Conservation (phyloP, 2,113 vertebrate genomes). For the Epinephelus lanceolatus region DNA sequence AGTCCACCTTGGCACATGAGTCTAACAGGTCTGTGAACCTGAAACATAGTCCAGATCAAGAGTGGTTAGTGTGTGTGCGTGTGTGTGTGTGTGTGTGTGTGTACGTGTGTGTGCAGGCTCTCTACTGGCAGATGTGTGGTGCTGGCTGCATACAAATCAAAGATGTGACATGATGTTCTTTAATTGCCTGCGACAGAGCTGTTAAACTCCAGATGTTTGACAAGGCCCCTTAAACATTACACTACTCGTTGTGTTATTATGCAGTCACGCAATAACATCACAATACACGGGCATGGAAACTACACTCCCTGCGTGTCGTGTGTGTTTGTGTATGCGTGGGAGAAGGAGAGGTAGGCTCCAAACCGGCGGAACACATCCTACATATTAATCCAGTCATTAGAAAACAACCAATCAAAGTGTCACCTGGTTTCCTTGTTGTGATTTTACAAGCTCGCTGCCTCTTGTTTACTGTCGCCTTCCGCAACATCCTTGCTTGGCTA, state of each 20-base stretch:
- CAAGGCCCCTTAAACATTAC: conserved; percentile 83
- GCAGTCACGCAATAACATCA: conserved; percentile 64
- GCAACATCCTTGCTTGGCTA: conserved; percentile 82
- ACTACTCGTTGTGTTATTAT: conserved; percentile 73
- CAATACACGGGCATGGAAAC: conserved; percentile 36
- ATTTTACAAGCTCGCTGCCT: conserved; percentile 82
- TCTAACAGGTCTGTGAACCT: conserved; percentile 95
- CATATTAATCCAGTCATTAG: conserved; percentile 85
- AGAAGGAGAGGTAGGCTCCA: conserved; percentile 31
- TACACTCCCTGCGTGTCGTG: conserved; percentile 27
- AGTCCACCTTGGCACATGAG: conserved; percentile 89
- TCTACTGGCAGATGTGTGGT: conserved; percentile 63
- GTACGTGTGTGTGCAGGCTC: conserved; percentile 19
- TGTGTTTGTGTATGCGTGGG: conserved; percentile 35
- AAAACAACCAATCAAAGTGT: conserved; percentile 86
- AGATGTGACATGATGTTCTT: conserved; percentile 95
- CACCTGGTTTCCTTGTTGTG: conserved; percentile 80
- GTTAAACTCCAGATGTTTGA: conserved; percentile 98
- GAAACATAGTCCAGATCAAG: conserved; percentile 48
- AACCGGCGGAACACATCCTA: conserved; percentile 73
- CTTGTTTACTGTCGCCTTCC: conserved; percentile 82
- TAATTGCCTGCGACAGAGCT: conserved; percentile 98
- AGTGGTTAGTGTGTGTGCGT: conserved; percentile 15
- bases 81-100: conserved; percentile 1
- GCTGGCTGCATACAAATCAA: conserved; percentile 93